Conservation (phyloP, 2,797 vertebrate genomes). For the Notoglanidium macrostoma region DNA sequence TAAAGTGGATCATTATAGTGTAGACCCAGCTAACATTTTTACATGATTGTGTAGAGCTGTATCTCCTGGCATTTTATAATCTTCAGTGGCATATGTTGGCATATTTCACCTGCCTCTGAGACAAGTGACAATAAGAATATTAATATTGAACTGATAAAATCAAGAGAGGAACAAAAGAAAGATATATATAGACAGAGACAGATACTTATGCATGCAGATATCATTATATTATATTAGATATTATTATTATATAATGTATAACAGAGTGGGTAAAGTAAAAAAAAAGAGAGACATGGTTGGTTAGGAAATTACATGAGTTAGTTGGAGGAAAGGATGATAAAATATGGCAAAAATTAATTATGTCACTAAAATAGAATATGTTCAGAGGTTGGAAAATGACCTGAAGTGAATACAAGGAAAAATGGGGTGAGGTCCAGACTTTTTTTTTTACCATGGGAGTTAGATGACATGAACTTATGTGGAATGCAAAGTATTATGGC, state of each 20-base stretch:
- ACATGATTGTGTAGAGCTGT: background rate
- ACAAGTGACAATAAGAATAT: background rate
- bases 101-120: background rate
- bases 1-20: background rate
- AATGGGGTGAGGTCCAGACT: background rate
- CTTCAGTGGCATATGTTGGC: background rate
- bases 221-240: background rate
- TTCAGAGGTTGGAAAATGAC: background rate
- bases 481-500: background rate
- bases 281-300: background rate
- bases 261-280: background rate
- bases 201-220: background rate
- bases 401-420: background rate
- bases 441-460: background rate
- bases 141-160: slow-evolving; percentile 6
- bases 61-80: background rate
- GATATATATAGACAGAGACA: background rate
- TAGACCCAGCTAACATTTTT: background rate
- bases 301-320: background rate
- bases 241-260: background rate
- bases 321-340: background rate
- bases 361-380: too few relatives aligned
- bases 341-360: background rate
- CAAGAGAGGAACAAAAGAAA: background rate
- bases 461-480: background rate